Percentiles rank a stretch among this genome's conserved stretches.
Conservation (phyloP, 2,797 vertebrate genomes). For the Coregonus sp. region DNA sequence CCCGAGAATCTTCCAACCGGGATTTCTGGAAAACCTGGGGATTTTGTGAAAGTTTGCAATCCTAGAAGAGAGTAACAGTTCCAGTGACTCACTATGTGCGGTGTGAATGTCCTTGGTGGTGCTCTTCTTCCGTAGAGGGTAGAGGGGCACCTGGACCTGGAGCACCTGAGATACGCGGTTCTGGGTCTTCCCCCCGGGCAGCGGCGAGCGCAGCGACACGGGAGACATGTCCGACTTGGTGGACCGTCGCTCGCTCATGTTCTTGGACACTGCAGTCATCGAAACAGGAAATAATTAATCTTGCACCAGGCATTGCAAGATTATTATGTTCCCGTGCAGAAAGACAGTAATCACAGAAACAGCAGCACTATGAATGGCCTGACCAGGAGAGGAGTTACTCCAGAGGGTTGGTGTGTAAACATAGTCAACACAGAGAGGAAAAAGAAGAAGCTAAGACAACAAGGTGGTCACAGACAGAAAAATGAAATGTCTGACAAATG, state of each 20-base stretch:
- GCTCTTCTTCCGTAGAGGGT: conserved; percentile 89
- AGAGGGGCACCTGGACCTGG: conserved; percentile 89
- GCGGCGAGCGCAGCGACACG: conserved; percentile 82
- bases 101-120: conserved; percentile 80
- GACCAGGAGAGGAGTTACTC: background rate
- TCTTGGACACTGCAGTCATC: conserved; percentile 85
- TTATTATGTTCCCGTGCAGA: background rate
- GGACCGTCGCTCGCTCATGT: conserved; percentile 86
- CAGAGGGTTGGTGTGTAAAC: background rate
- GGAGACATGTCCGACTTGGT: conserved; percentile 92
- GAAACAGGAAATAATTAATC: conserved; percentile 12
- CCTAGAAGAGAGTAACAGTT: too few species aligned
- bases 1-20: too few species aligned
- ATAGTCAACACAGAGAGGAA: background rate
- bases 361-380: background rate
- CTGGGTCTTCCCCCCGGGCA: conserved; percentile 81
- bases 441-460: background rate
- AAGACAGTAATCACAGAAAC: background rate
- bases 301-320: background rate
- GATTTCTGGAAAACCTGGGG: too few species aligned
- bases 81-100: conserved; percentile 74
- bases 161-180: conserved; percentile 93
- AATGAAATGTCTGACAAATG: background rate
- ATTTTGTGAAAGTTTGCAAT: too few species aligned
- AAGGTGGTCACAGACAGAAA: background rate